Conservation (phyloP, 64 coral and sea anemone genomes). For the Pocillopora verrucosa region DNA sequence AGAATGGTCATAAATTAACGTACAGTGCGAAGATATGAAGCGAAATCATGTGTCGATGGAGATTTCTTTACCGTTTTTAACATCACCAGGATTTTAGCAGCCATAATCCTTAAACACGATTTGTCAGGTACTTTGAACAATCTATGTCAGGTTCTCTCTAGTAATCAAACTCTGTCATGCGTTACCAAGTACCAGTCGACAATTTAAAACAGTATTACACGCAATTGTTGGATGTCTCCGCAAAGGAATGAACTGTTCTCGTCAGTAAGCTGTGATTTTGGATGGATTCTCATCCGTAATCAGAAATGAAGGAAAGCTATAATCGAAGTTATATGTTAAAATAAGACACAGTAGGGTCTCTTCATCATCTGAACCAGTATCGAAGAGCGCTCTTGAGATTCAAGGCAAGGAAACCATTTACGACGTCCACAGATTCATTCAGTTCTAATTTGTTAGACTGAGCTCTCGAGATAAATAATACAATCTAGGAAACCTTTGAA, state of each 20-base stretch:
- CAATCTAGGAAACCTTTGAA: background rate
- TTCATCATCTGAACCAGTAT: background rate
- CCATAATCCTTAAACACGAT: background rate
- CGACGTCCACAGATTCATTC: background rate
- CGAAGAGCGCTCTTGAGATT: background rate
- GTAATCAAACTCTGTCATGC: background rate
- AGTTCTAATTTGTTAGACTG: background rate
- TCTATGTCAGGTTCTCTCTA: too few relatives aligned
- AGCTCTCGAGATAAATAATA: background rate
- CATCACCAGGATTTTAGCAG: background rate
- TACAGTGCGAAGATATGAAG: background rate
- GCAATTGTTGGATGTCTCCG: background rate
- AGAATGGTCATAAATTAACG: too few relatives aligned
- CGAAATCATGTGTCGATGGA: too few relatives aligned
- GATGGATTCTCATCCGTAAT: background rate
- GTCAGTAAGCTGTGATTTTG: background rate
- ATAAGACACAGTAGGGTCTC: background rate
- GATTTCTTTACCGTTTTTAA: too few relatives aligned
- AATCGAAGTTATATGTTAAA: background rate
- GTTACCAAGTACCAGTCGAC: slow-evolving; percentile 8
- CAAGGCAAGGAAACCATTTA: background rate
- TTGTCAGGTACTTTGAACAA: background rate
- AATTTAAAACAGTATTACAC: background rate
- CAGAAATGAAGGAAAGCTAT: background rate
- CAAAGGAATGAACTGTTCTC: background rate